These are phyloP conservation scores for Eurytoma californica DNA, from an alignment of 2,888 invertebrate genomes.

Conservation along the genomic window DNA sequence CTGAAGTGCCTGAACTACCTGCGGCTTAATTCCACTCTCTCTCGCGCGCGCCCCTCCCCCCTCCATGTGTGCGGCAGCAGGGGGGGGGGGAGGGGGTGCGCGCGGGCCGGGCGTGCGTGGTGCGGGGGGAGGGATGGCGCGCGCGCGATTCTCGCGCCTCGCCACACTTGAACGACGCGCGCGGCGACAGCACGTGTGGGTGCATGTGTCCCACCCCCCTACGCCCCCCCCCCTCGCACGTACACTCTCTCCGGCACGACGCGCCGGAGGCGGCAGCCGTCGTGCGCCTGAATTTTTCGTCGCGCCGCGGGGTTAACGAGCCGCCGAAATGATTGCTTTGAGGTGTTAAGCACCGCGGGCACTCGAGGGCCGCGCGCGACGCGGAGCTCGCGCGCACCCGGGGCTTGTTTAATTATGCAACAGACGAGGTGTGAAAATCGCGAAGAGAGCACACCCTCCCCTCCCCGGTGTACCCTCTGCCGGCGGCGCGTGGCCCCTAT, in stretches of 20 bases:
- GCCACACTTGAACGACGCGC: constrained; percentile 22
- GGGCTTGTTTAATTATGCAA: constrained; percentile 50
- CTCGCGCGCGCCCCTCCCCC: not conserved
- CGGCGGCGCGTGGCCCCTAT: not conserved
- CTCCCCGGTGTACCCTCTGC: too few relatives aligned
- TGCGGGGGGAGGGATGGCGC: too few relatives aligned
- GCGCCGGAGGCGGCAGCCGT: not conserved
- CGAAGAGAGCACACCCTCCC: constrained; percentile 39
- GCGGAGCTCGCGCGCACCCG: not conserved
- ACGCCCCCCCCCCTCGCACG: not conserved
- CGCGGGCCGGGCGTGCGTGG: not conserved
- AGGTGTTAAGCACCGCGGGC: constrained; percentile 52
- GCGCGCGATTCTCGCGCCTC: not conserved
- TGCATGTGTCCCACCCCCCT: not conserved
- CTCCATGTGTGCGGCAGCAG: not conserved
- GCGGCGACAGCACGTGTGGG: not conserved
- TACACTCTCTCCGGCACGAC: not conserved
- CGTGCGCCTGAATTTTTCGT: constrained; percentile 50
- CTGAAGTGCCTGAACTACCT: constrained; percentile 62
- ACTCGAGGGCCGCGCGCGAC: constrained; percentile 34
- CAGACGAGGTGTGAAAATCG: constrained; percentile 56
- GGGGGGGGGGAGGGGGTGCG: not conserved
- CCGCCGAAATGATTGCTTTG: constrained; percentile 57
- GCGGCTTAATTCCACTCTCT: constrained; percentile 59
- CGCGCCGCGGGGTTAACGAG: constrained; percentile 49